These are phyloP conservation scores for Artemia sp. DNA, from an alignment of 2,888 invertebrate genomes.

Conservation along the genomic window DNA sequence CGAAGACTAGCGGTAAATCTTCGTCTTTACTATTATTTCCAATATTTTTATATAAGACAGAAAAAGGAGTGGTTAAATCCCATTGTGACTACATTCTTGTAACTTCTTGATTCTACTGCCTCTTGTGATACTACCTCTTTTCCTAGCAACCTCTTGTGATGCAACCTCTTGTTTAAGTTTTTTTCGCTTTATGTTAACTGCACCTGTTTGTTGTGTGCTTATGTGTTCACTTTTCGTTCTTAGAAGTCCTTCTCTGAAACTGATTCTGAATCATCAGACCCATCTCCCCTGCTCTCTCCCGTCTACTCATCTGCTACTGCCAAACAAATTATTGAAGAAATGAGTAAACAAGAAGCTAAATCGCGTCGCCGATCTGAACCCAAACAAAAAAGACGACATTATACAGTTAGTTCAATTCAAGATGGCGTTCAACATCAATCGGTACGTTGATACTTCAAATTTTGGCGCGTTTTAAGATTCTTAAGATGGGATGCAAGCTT, in stretches of 20 bases:
- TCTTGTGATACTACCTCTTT: no score
- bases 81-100: no score
- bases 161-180: no score
- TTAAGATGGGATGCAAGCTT: no score
- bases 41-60: no score
- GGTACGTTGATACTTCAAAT: background rate
- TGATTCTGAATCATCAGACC: conserved; percentile 26
- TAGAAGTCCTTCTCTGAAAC: conserved; percentile 12
- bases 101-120: no score
- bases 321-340: conserved; percentile 64
- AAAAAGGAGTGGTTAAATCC: no score
- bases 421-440: conserved; percentile 25
- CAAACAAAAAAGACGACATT: conserved; percentile 63
- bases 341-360: conserved; percentile 40
- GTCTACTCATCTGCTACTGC: conserved; percentile 74
- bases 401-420: conserved; percentile 53
- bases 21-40: no score
- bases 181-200: background rate
- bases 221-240: conserved; percentile 10
- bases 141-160: no score
- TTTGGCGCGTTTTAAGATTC: no score
- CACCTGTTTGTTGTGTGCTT: background rate
- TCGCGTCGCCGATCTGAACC: conserved; percentile 60
- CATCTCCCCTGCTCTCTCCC: conserved; percentile 49
- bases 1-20: no score